These are phyloP conservation scores for Megalopta genalis DNA, from an alignment of 1,140 invertebrate genomes.

Conservation along the genomic window DNA sequence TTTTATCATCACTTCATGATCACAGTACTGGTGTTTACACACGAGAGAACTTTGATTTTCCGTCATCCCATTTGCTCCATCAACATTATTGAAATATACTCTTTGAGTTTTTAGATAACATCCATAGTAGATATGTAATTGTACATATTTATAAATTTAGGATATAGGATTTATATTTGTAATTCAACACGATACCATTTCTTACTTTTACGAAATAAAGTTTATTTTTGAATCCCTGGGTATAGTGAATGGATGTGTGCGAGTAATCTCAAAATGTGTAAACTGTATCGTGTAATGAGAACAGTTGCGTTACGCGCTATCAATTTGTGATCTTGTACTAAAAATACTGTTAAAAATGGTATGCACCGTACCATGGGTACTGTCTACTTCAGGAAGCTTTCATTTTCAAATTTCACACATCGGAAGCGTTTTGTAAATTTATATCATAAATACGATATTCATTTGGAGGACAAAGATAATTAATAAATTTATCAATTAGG, in stretches of 20 bases:
- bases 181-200: conserved; percentile 72
- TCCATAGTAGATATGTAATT: conserved; percentile 68
- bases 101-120: conserved; percentile 64
- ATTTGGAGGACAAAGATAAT: background rate
- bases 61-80: conserved; percentile 69
- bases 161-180: conserved; percentile 75
- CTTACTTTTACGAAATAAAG: conserved; percentile 75
- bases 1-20: conserved; percentile 14
- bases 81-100: conserved; percentile 61
- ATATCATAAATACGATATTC: conserved; percentile 15
- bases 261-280: conserved; percentile 58
- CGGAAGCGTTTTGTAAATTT: conserved; percentile 52
- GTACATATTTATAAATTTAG: conserved; percentile 77
- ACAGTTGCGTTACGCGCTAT: conserved; percentile 54
- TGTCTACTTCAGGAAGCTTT: conserved; percentile 40
- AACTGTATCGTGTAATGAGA: conserved; percentile 56
- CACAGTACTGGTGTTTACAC: conserved; percentile 7
- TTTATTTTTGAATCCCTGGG: conserved; percentile 73
- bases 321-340: conserved; percentile 62
- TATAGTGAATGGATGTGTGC: conserved; percentile 66
- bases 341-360: conserved; percentile 47
- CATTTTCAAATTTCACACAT: conserved; percentile 28
- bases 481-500: conserved; percentile 15
- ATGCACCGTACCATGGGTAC: conserved; percentile 19
- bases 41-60: conserved; percentile 27